Percentiles rank a stretch among this genome's conserved stretches.
Evolutionary conservation across 2,797 vertebrate genomes (phyloP).

Genomic region (Champsocephalus gunnari): DNA sequence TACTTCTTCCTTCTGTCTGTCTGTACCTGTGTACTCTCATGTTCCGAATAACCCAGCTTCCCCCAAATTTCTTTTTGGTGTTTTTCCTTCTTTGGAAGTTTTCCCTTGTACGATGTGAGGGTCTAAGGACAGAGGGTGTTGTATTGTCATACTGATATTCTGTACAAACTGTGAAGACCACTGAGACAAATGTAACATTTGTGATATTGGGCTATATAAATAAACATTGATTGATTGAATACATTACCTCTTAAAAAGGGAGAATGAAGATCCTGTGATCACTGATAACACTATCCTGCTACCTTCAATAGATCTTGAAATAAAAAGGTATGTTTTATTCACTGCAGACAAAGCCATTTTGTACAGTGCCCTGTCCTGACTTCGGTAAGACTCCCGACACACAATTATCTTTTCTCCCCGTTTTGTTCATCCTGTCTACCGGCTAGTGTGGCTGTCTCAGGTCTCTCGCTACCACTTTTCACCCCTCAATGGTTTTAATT

Average conservation of each 20-base stretch:
- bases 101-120: too few relatives aligned
- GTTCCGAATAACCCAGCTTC: too few relatives aligned
- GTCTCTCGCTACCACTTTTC: constrained; percentile 81
- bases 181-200: too few relatives aligned
- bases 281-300: constrained; percentile 4
- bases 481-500: constrained; percentile 90
- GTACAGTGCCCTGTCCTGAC: constrained; percentile 46
- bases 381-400: constrained; percentile 43
- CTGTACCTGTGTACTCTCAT: too few relatives aligned
- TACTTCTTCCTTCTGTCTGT: too few relatives aligned
- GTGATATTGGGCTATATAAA: too few relatives aligned
- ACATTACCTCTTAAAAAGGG: constrained; percentile 10
- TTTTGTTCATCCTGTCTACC: constrained; percentile 68
- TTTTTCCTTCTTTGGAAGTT: too few relatives aligned
- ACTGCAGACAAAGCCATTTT: constrained; percentile 49
- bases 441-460: constrained; percentile 73
- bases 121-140: too few relatives aligned
- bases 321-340: constrained; percentile 51
- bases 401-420: constrained; percentile 64
- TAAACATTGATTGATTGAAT: not conserved
- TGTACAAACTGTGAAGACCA: too few relatives aligned
- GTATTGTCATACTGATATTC: too few relatives aligned
- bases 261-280: constrained; percentile 8
- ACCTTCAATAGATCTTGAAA: constrained; percentile 23
- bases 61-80: too few relatives aligned